Evolutionary conservation across 2,888 invertebrate genomes (phyloP), one percentile per base, ranked within the genome.

Genomic region (Pimpla rufipes): DNA sequence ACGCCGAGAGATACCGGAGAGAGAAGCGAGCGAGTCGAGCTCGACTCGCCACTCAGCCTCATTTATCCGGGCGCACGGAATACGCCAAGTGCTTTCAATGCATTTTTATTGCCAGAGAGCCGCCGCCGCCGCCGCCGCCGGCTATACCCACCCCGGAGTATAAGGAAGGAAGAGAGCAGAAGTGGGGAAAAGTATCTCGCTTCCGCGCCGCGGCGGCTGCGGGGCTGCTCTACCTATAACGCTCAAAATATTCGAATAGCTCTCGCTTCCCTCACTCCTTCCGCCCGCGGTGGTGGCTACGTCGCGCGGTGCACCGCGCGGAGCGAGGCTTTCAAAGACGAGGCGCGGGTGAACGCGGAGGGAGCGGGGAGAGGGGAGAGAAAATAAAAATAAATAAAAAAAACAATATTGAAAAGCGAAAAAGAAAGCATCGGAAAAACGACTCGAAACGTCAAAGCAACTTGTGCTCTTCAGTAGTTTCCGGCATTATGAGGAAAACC

Each of bases 41-140:
- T 4, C 16, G 18, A n/a, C 23, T 59, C 16, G 23, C 64, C 73
- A 57, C 71, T 52, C 47, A 66, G 83, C 45, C 50, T 79, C 79
- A 79, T 79, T 79, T 79, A 83, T 79, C 79, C 55, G 23, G 45
- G 64, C 42, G 59, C 74, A 45, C 68, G 76, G 76, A 83, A 79
- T 83, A 75, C 75, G 67, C 59, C 83, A 62, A 83, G 83, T 79
- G 79, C 71, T 79, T 79, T 83, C 83, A 76, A 83, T 83, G 71
- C 76, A 79, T 67, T 79, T 83, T 79, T 79, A 83, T 83, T 79
- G 83, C 83, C 73, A 67, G 59, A 52, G 52, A 62, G 64, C 40
- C 29, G 29, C 29, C 29, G 29, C 2, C 5, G 29, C 57, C n/a
- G 73, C 59, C 59, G 45, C 62, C 45, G 42, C 29, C 13, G 73